A percentile compares a stretch with the other conserved stretches of the same genome.
phyloP scores from a whole-genome alignment of 2,797 vertebrate species.

The Steatocranus sp. region DNA sequence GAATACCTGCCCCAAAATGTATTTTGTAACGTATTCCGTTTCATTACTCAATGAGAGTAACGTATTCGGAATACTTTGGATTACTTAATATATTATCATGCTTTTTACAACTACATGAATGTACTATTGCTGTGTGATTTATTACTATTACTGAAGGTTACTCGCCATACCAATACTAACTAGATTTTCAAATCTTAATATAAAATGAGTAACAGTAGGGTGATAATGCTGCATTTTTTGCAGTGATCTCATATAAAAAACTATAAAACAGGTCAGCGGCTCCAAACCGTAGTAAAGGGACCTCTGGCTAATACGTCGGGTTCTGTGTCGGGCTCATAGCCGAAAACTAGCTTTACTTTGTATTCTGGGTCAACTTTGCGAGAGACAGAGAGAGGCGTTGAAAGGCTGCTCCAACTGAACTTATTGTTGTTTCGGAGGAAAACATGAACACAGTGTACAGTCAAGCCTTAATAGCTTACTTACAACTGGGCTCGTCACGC shows the following conservation, averaged over 20 bases:
- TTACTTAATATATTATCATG: not conserved
- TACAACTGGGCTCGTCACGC: fast-evolving
- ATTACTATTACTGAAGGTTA: no score
- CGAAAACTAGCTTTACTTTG: fast-evolving
- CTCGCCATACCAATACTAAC: no score
- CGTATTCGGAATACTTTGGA: not conserved
- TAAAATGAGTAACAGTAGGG: no score
- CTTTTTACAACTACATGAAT: no score
- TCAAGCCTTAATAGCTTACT: not conserved
- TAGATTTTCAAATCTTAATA: no score
- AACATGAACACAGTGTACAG: not conserved
- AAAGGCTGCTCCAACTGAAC: not conserved
- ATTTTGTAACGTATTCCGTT: not conserved
- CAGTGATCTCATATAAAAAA: no score
- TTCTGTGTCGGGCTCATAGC: fast-evolving
- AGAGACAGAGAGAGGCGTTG: not conserved
- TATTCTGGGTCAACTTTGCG: not conserved
- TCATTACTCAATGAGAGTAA: not conserved
- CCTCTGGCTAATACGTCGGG: fast-evolving
- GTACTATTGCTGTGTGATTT: no score
- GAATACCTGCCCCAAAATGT: not conserved
- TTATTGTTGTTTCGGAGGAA: fast-evolving
- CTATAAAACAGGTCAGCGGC: no score
- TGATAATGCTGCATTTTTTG: no score
- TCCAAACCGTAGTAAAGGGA: not conserved